Evolutionary conservation across 2,797 vertebrate genomes (phyloP).

Genomic region (Myotis findleyi): DNA sequence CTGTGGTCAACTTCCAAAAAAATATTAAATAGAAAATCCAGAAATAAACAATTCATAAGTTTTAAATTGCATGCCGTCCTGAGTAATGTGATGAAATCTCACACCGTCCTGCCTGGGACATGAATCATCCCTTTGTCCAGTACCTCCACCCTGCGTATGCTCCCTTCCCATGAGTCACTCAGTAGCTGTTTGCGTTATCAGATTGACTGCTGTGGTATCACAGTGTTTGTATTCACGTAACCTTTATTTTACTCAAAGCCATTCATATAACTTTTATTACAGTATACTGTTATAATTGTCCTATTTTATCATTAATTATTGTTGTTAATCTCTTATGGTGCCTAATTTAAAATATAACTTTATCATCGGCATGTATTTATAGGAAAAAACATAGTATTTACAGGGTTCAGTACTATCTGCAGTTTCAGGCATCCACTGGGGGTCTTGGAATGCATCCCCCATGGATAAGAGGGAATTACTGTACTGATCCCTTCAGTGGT

Average conservation of each 20-base stretch:
- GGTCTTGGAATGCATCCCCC: neutral
- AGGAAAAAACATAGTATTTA: neutral
- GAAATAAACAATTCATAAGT: neutral
- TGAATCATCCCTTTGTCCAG: neutral
- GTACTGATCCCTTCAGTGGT: neutral
- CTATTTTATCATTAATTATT: neutral
- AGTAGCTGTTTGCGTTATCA: neutral
- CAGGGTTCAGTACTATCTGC: neutral
- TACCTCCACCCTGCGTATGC: neutral
- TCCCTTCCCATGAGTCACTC: neutral
- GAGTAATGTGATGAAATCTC: neutral
- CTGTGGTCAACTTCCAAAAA: neutral
- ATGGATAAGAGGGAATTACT: neutral
- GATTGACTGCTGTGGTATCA: neutral
- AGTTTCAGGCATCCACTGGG: neutral
- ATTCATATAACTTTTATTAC: neutral
- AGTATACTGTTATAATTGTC: neutral
- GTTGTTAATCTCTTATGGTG: neutral
- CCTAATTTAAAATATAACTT: neutral
- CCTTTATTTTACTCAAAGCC: neutral
- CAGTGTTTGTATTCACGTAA: neutral
- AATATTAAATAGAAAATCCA: neutral
- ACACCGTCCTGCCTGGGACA: neutral
- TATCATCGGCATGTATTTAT: neutral
- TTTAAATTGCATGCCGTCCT: neutral